These are phyloP conservation scores for Margarornis squamiger DNA, from an alignment of 2,797 vertebrate species.

Conservation along the genomic window DNA sequence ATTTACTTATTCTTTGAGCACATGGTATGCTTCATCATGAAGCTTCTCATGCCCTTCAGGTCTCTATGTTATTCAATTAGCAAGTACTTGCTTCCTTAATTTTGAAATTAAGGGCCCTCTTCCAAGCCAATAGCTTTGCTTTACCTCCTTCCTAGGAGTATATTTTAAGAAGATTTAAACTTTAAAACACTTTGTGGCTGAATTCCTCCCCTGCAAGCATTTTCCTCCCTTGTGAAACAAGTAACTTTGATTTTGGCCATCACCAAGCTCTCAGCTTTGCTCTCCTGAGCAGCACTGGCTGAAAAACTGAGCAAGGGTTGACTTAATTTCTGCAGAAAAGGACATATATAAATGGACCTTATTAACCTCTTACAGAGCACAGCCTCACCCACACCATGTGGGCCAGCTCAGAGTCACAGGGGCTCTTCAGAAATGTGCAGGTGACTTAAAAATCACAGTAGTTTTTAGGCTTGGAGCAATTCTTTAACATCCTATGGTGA, in stretches of 20 bases:
- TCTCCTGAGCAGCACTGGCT: not conserved
- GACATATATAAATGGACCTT: not conserved
- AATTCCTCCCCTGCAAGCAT: not conserved
- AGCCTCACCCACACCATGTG: not conserved
- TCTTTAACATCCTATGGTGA: not conserved
- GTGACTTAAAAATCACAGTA: not conserved
- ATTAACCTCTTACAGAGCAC: not conserved
- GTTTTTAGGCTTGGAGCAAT: not conserved
- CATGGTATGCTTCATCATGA: not conserved
- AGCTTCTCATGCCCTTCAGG: not conserved
- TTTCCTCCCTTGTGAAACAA: not conserved
- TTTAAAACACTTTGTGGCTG: not conserved
- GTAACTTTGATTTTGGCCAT: not conserved
- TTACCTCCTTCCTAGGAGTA: not conserved
- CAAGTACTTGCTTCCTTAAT: not conserved
- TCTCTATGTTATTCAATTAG: not conserved
- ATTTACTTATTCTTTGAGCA: not conserved
- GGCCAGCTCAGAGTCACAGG: not conserved
- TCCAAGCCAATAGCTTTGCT: not conserved
- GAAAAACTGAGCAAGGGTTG: not conserved
- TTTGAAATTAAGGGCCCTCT: not conserved
- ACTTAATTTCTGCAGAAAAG: not conserved
- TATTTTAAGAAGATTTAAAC: not conserved
- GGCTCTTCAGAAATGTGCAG: not conserved
- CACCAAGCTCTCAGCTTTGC: not conserved